Base-by-base conservation (phyloP, 30 jellyfish, hydroid and myxozoan genomes). In the Catostylus mosaicus region DNA sequence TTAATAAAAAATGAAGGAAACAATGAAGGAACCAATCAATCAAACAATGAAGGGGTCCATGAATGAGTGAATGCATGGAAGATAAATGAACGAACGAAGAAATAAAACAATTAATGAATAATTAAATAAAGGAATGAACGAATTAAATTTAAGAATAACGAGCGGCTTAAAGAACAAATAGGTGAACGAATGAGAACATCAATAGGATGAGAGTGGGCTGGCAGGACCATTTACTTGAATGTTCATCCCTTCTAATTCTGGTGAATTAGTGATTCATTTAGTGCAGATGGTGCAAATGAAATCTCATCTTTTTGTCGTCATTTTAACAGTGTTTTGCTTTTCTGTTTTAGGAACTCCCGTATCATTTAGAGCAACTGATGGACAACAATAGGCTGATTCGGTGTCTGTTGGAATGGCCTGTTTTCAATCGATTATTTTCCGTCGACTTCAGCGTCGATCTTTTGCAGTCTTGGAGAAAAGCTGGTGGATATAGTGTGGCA, bases 381-480 rank as follows among this genome's bases (percentile, higher is more conserved):
- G 96, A 90, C 83, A 90, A 90, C 67, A 78, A 85, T 34, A 92
- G 98, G 29, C 45, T 90, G 67, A 79, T 90, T 18, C 85, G 94
- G 14, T 90, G 98, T 51, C 45, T 90, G 80, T 30, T 84, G 79
- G 98, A 90, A 31, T 90, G 98, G 98, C 94, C 83, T 11, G 96
- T 90, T 27, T 90, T 90, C 78, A 66, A 90, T 40, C 75, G 98
- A 50, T 43, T 90, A 43, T 90, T 75, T 47, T 84, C 96, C 2
- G 90, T 75, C 37, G 98, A 90, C 14, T 90, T 90, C 78, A 84
- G 94, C 43, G 77, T 85, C 40, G 95, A 83, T 63, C 91, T 90
- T 31, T 62, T 90, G 27, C 97, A 83, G 65, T 83, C 89, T 12
- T 90, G 97, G 97, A 54, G 84, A 32, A 84, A 90, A 89, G 92